These are phyloP conservation scores for Odontophorus gujanensis DNA, from an alignment of 2,113 vertebrate genomes.

Conservation along the genomic window DNA sequence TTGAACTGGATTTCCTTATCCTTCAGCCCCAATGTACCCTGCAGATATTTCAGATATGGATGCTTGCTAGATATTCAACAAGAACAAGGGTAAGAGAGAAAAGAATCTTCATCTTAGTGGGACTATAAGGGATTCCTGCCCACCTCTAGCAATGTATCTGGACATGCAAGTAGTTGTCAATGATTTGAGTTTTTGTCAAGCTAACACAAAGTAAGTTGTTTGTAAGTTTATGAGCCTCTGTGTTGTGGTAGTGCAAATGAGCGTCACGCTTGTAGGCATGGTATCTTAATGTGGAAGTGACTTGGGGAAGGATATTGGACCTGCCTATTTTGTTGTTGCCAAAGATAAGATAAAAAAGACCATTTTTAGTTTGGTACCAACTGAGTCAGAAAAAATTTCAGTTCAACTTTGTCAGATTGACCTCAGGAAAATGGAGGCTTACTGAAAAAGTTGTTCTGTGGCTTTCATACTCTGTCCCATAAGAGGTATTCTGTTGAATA, in stretches of 20 bases:
- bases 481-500: not conserved
- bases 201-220: not conserved
- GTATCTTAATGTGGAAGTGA: not conserved
- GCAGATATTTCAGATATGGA: not conserved
- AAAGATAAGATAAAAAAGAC: not conserved
- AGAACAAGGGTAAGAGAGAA: not conserved
- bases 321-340: not conserved
- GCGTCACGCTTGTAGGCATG: not conserved
- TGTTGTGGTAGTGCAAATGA: not conserved
- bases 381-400: not conserved
- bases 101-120: not conserved
- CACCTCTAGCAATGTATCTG: not conserved
- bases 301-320: not conserved
- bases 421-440: not conserved
- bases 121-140: not conserved
- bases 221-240: not conserved
- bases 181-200: not conserved
- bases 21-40: not conserved
- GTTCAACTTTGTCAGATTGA: not conserved
- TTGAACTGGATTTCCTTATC: not conserved
- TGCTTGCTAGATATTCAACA: not conserved
- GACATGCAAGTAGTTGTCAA: not conserved
- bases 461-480: not conserved
- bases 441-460: not conserved
- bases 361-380: not conserved